Evolutionary conservation across 30 jellyfish, hydroid and myxozoan genomes (phyloP), one percentile per base, ranked within the genome.

Genomic region (Clytia hemisphaerica): DNA sequence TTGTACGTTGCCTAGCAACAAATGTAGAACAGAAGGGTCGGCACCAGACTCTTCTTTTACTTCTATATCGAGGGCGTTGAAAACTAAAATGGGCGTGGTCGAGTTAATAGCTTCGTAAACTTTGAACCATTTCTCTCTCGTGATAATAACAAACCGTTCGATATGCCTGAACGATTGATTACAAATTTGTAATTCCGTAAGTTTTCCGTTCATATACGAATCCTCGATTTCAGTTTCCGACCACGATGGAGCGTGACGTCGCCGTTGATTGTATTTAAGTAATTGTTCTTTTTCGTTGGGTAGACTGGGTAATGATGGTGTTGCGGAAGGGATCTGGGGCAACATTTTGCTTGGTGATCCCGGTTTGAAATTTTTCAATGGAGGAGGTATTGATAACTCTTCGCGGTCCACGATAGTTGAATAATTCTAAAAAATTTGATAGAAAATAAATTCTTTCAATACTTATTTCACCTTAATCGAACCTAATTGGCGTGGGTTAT

Each of bases 101-200:
- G 60, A 24, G 9, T 50, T 69, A 2, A 69, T 45, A 30, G 46
- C 81, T 3, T 37, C 59, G 81, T 69, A 69, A 32, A 69, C 46
- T 54, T 69, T 69, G 55, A 69, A 50, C 77, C 75, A 51, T 34
- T 69, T 69, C 4, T 69, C 81, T 69, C 36, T 69, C 24, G 81
- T 69, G 4, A 69, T 15, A 1, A 69, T 48, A 47, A 69, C 24
- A 28, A 69, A 69, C 16, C 59, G 76, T 45, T 69, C 81, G 35
- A 69, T 44, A 48, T 69, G 75, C 7, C 72, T 75, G 28, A 69
- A 69, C 3, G 81, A 42, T 45, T 69, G 81, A 16, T 69, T 28
- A 21, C 46, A 69, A 27, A 53, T 50, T 32, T 46, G 77, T 6
- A 69, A 75, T 45, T 69, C 81, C 14, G 50, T 69, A 21, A 69